Percentiles rank a stretch among this genome's conserved stretches.
Conservation (phyloP, 2,888 invertebrate genomes). For the Dynastes maya region DNA sequence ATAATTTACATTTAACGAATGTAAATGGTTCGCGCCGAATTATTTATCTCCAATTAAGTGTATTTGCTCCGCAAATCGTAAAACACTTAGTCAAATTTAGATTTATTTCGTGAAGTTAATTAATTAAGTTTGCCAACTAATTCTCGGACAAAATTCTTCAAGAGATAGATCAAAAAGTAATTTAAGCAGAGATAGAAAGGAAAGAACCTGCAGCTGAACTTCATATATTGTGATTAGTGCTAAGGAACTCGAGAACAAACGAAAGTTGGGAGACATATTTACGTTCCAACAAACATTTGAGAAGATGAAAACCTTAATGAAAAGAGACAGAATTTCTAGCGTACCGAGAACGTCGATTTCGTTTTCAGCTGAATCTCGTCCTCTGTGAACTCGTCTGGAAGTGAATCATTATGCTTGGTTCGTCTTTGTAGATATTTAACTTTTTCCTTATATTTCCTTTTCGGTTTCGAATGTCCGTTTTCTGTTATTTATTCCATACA, state of each 20-base stretch:
- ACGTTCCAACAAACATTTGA: conserved; percentile 60
- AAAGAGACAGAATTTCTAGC: conserved; percentile 56
- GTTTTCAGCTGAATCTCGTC: conserved; percentile 53
- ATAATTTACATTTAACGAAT: conserved; percentile 51
- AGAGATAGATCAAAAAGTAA: conserved; percentile 53
- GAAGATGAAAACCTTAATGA: conserved; percentile 59
- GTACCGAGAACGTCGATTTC: conserved; percentile 56
- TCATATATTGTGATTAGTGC: conserved; percentile 61
- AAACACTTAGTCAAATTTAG: conserved; percentile 53
- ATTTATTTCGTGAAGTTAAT: conserved; percentile 54
- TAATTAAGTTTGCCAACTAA: conserved; percentile 55
- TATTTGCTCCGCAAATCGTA: conserved; percentile 52
- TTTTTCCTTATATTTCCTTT: conserved; percentile 28
- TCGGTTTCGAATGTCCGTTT: conserved; percentile 20
- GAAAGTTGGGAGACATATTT: conserved; percentile 60
- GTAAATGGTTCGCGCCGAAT: conserved; percentile 19
- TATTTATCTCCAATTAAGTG: conserved; percentile 56
- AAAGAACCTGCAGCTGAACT: conserved; percentile 56
- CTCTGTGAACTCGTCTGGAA: conserved; percentile 54
- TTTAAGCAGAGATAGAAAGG: conserved; percentile 40
- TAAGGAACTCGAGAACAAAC: conserved; percentile 60
- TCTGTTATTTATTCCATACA: conserved; percentile 18
- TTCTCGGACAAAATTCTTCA: conserved; percentile 33
- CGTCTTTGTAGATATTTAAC: conserved; percentile 51
- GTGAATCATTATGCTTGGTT: conserved; percentile 53